Conservation (phyloP, 1,140 invertebrate genomes). For the Samia ricini region DNA sequence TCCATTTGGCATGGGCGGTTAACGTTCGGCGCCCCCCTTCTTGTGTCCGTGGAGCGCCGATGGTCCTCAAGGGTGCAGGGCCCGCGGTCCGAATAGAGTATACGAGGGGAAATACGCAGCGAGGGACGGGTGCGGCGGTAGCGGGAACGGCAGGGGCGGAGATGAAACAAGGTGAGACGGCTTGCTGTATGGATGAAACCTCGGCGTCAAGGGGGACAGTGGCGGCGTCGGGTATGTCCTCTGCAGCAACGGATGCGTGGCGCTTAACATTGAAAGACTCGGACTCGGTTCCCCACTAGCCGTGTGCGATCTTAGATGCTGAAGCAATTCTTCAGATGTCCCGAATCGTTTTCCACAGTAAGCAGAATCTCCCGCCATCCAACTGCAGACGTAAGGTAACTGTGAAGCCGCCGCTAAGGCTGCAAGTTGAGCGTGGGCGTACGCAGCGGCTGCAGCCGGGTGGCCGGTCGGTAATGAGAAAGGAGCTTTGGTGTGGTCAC, state of each 20-base stretch:
- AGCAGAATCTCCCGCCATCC: constrained; percentile 91
- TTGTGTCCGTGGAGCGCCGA: constrained; percentile 75
- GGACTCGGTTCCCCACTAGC: constrained; percentile 73
- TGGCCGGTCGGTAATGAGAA: constrained; percentile 71
- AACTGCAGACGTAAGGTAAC: constrained; percentile 92
- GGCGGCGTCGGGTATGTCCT: constrained; percentile 93
- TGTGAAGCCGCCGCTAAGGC: constrained; percentile 85
- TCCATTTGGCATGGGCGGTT: constrained; percentile 71
- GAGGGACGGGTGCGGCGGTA: constrained; percentile 82
- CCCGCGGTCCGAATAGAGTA: constrained; percentile 90
- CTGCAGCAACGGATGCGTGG: constrained; percentile 84
- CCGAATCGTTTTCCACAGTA: constrained; percentile 95
- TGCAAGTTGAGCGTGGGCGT: constrained; percentile 86
- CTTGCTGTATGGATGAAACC: constrained; percentile 93
- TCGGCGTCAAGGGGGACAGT: constrained; percentile 86
- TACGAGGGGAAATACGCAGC: constrained; percentile 91
- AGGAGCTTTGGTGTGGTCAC: constrained; percentile 86
- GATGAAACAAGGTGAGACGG: constrained; percentile 80
- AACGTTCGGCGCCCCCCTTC: constrained; percentile 76
- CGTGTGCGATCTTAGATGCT: constrained; percentile 94
- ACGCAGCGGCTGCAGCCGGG: constrained; percentile 79
- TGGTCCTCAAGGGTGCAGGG: constrained; percentile 79
- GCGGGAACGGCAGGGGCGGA: constrained; percentile 81
- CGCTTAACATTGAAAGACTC: constrained; percentile 69
- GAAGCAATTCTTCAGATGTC: constrained; percentile 92